These are phyloP conservation scores for Nephrotoma appendiculata DNA, from an alignment of 2,888 invertebrate species.

Conservation along the genomic window DNA sequence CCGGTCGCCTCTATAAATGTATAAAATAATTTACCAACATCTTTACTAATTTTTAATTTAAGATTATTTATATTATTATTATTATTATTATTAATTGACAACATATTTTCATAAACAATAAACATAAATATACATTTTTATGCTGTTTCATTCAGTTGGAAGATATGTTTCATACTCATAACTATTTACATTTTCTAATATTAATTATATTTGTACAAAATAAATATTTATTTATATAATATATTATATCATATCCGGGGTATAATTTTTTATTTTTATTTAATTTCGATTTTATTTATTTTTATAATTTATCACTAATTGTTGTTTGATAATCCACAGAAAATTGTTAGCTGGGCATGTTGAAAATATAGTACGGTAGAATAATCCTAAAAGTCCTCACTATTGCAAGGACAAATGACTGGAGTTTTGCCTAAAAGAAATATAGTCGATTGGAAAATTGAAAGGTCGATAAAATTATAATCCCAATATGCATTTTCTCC, in stretches of 20 bases:
- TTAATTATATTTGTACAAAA: neutral
- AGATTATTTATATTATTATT: neutral
- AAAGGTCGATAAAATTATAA: too few relatives aligned
- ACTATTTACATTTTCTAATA: neutral
- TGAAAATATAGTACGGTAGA: neutral
- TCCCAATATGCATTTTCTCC: too few relatives aligned
- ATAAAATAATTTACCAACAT: neutral
- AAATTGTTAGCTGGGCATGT: neutral
- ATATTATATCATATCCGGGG: neutral
- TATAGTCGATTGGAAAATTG: too few relatives aligned
- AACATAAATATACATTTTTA: neutral
- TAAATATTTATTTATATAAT: neutral
- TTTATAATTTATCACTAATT: neutral
- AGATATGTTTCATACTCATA: neutral
- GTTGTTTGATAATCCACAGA: neutral
- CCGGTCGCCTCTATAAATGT: neutral
- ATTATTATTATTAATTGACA: neutral
- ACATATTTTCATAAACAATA: neutral
- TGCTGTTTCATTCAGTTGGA: neutral
- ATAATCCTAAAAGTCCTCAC: too few relatives aligned
- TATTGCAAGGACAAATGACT: too few relatives aligned
- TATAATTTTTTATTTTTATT: neutral
- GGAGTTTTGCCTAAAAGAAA: too few relatives aligned
- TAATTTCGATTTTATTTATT: neutral
- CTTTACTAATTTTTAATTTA: neutral